Evolutionary conservation across 2,797 vertebrate genomes (phyloP), one percentile per base, ranked within the genome.

Genomic region (Platalea minor): DNA sequence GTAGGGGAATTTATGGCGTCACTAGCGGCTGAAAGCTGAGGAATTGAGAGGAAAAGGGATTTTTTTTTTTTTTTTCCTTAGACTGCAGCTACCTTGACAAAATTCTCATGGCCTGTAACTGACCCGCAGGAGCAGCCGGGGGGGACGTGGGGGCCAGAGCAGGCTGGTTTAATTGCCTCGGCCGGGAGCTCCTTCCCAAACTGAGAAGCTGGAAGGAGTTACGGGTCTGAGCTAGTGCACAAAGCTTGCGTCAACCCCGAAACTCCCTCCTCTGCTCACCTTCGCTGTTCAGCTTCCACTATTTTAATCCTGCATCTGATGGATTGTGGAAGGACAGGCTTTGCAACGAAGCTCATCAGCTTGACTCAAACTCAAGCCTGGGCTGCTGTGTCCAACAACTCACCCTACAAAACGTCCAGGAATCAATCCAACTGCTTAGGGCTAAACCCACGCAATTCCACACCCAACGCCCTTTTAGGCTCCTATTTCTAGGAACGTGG

Each of bases 1-100:
- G 75, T 46, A 77, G 50, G 89, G 78, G 91, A 95, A 96, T 95
- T 89, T 89, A 65, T 78, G 89, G 89, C 54, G 4, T 88, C 64
- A 87, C 75, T 13, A 39, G 88, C 2, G 21, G 56, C 78, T 93
- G 91, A 93, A 93, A 92, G 75, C 72, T 65, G 81, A 96, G 64
- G 72, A 72, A 84, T 43, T 33, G 61, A 89, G 81, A 85, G 75
- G 61, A 93, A 94, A 94, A 93, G 23, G 1, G 7, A 23, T n/a
- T 43, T 73, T 82, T 87, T 2, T 81, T 86, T 2, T 81, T 86
- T 2, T 39, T 26, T 11, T 6, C 23, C 72, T 89, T 43, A 75
- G 57, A 63, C 37, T 91, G 53, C 53, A 85, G 65, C 76, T 91
- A 95, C 91, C 68, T 74, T 91, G 96, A 89, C 72, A 83, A 74